phyloP scores from a whole-genome alignment of 2,888 invertebrate species.

The Himalopsyche japonica region DNA sequence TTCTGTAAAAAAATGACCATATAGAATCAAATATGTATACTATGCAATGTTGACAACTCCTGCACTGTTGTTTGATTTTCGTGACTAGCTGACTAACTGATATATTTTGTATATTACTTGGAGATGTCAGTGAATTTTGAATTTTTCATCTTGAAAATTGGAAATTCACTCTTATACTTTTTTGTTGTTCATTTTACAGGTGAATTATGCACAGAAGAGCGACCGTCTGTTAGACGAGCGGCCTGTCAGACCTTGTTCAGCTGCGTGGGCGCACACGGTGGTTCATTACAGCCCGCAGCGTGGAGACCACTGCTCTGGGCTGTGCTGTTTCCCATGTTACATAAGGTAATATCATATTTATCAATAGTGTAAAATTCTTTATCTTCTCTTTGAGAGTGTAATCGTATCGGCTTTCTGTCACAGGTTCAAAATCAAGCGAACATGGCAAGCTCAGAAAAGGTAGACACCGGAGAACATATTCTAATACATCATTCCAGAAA shows the following conservation, averaged over 20 bases:
- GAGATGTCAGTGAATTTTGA: too few species aligned
- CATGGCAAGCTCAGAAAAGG: constrained; percentile 75
- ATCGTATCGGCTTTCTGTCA: background rate
- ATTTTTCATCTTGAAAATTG: too few species aligned
- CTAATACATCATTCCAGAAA: constrained; percentile 98
- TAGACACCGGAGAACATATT: constrained; percentile 90
- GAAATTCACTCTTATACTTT: too few species aligned
- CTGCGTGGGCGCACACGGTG: constrained; percentile 94
- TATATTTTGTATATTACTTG: too few species aligned
- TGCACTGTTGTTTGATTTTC: too few species aligned
- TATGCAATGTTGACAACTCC: too few species aligned
- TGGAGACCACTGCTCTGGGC: constrained; percentile 96
- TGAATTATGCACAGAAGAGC: constrained; percentile 89
- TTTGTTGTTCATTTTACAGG: constrained; percentile 51
- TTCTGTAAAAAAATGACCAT: too few species aligned
- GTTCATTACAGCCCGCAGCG: constrained; percentile 80
- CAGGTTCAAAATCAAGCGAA: constrained; percentile 75
- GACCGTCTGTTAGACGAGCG: constrained; percentile 95
- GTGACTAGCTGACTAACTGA: too few species aligned
- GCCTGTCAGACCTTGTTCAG: constrained; percentile 97
- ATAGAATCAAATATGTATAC: too few species aligned
- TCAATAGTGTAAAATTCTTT: background rate
- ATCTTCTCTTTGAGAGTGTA: background rate
- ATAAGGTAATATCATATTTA: constrained; percentile 67
- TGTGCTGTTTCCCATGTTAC: constrained; percentile 91